Conservation (phyloP, 2,888 invertebrate genomes). For the Eupelmus urozonus region DNA sequence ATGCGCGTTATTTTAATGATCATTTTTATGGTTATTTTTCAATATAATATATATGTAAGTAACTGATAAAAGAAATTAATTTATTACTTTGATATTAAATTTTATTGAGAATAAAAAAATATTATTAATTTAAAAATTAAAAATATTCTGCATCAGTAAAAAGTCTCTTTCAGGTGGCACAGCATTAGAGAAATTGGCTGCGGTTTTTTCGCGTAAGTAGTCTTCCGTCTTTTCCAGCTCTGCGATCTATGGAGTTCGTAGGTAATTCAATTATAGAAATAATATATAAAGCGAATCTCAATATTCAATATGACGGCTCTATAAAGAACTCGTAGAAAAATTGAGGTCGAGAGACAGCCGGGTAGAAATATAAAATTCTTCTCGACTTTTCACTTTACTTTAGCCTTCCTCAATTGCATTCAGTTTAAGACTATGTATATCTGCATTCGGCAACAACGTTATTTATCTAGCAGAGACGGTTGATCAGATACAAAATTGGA, state of each 20-base stretch:
- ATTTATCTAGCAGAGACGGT: not conserved
- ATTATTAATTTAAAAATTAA: no score
- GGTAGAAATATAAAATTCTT: not conserved
- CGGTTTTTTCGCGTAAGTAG: no score
- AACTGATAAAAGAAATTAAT: no score
- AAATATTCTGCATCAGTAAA: no score
- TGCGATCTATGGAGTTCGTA: not conserved
- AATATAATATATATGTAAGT: no score
- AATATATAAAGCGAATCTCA: not conserved
- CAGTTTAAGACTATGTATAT: conserved; percentile 7
- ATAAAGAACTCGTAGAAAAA: not conserved
- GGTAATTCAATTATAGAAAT: not conserved
- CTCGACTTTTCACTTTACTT: not conserved
- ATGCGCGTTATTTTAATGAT: no score
- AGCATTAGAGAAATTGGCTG: no score
- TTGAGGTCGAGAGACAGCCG: not conserved
- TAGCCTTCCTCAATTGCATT: not conserved
- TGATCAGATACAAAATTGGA: no score
- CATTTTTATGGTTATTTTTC: no score
- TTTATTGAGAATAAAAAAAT: no score
- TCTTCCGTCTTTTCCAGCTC: not conserved
- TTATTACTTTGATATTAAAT: no score
- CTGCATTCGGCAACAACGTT: conserved; percentile 3
- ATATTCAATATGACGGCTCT: conserved; percentile 4
- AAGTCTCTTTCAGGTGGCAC: no score